Base-by-base conservation (phyloP, 2,797 vertebrate genomes). In the Sebastes flavidus region DNA sequence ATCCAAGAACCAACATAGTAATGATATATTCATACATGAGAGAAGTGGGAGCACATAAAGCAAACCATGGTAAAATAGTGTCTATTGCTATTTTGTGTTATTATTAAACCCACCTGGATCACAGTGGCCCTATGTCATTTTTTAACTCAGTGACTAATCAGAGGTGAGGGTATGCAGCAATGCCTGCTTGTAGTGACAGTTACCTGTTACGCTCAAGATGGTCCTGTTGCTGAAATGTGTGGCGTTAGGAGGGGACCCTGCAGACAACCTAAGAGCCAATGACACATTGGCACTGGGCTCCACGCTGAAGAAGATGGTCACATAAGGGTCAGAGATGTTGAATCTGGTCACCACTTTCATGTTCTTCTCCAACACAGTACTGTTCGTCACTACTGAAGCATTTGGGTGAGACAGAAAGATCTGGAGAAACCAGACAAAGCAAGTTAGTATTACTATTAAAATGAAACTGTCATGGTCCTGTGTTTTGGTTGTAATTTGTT, bases 151-250 rank as follows among this genome's bases (percentile, higher is more conserved):
- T 54, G 49, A 54, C 49, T 54, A 69, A 62, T 22, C n/a, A 38
- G 60, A 27, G 29, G 11, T 63, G 5, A 14, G 9, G 10, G 13
- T 18, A 20, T 16, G 42, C 4, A 30, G 52, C 42, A 54, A 8
- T 25, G 27, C 10, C 32, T 49, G 22, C 25, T 29, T 24, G 5
- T n/a, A 34, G n/a, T 34, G 18, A 29, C 2, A 58, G 55, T 76
- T 90, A 96, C 96, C 93, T 88, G 49, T n/a, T 32, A 3, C 12
- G 36, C 24, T 93, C 58, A 96, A 75, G 61, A 81, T 77, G n/a
- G 78, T 83, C 14, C 16, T 77, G 55, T 42, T 72, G 4, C 65
- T 69, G 38, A 68, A 81, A 36, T 56, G 6, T 55, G 66, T 85
- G 1, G 20, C 11, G 11, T 82, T 93, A 11, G 89, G 83, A 30